A percentile compares a stretch with the other conserved stretches of the same genome.
Conservation (phyloP, 1,140 invertebrate species). For the Heliconius melpomene region DNA sequence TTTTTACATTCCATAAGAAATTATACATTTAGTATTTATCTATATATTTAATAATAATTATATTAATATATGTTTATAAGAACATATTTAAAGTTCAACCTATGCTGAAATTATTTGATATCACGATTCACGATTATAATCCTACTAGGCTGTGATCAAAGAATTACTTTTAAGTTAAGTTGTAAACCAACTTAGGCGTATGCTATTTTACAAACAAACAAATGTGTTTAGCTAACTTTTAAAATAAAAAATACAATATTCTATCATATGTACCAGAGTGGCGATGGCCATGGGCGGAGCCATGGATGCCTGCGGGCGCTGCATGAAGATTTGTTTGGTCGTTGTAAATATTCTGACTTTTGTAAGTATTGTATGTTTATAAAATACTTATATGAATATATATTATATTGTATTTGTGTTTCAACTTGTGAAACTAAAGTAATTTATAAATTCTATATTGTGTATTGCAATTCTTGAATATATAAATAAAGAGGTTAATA, state of each 20-base stretch:
- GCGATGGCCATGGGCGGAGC: constrained; percentile 87
- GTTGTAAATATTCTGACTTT: constrained; percentile 92
- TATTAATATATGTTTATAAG: background rate
- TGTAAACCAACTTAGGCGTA: too few relatives aligned
- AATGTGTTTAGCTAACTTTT: background rate
- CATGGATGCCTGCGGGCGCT: constrained; percentile 90
- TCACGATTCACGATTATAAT: too few relatives aligned
- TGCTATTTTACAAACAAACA: too few relatives aligned
- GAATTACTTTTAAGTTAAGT: too few relatives aligned
- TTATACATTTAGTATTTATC: background rate
- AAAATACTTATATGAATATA: background rate
- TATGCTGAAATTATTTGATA: too few relatives aligned
- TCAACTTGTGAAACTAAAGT: too few relatives aligned
- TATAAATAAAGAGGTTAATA: background rate
- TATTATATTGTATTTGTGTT: background rate
- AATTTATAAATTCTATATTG: too few relatives aligned
- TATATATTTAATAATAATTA: background rate
- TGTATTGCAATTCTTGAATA: too few relatives aligned
- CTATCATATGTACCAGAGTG: constrained; percentile 52
- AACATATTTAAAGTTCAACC: too few relatives aligned
- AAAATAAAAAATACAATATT: background rate
- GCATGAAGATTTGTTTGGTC: constrained; percentile 92
- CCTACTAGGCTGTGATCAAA: too few relatives aligned
- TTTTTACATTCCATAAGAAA: background rate
- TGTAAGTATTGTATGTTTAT: constrained; percentile 83